Evolutionary conservation across 1,140 invertebrate species (phyloP).

Genomic region (Neodiprion pinetum): DNA sequence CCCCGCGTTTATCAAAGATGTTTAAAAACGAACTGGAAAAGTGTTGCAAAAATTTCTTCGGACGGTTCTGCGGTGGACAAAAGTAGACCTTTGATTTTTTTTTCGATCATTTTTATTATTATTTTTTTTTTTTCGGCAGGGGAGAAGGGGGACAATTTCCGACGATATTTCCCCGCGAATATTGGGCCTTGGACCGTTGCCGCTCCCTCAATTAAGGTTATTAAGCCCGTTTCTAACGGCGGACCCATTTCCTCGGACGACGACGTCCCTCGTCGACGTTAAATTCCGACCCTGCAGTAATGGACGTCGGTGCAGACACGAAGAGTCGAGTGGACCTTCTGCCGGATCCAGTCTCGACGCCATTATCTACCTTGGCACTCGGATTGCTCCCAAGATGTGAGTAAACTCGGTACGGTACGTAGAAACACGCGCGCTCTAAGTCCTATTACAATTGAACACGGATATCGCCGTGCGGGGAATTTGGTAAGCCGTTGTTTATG

Average conservation of each 20-base stretch:
- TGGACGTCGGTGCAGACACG: constrained; percentile 31
- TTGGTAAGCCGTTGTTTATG: too few relatives aligned
- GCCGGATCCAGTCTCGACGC: neutral
- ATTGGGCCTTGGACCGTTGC: too few relatives aligned
- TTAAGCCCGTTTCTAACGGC: constrained; percentile 52
- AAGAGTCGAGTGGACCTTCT: constrained; percentile 27
- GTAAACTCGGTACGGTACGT: constrained; percentile 19
- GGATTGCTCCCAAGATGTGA: constrained; percentile 19
- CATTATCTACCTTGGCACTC: constrained; percentile 1
- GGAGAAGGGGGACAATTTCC: too few relatives aligned
- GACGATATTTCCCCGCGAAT: too few relatives aligned
- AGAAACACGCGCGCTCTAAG: constrained; percentile 21
- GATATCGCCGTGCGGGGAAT: neutral
- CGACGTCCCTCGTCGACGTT: constrained; percentile 48
- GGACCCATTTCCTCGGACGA: constrained; percentile 43
- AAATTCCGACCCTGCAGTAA: constrained; percentile 53
- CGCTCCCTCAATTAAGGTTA: constrained; percentile 53
- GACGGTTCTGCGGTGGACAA: too few relatives aligned
- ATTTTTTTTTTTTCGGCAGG: too few relatives aligned
- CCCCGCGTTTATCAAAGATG: too few relatives aligned
- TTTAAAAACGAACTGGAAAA: too few relatives aligned
- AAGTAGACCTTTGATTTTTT: too few relatives aligned
- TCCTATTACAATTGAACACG: constrained; percentile 10
- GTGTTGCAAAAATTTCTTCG: too few relatives aligned
- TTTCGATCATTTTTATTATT: too few relatives aligned